Evolutionary conservation across 2,888 invertebrate species (phyloP).

Genomic region (Sturmia bella): DNA sequence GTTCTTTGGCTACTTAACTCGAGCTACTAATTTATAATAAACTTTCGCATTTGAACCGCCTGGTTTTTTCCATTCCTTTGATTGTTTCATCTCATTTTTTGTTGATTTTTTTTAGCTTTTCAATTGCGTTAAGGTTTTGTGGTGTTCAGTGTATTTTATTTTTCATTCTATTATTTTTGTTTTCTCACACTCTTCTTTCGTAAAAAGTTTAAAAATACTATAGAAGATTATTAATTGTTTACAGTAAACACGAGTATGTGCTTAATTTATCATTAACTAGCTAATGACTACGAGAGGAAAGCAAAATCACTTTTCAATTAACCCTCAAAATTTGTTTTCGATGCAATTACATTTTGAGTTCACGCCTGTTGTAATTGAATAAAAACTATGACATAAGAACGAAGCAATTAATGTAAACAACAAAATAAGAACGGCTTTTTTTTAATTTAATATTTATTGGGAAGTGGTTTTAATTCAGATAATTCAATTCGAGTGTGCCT

Average conservation of each 20-base stretch:
- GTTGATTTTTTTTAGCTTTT: too few species aligned
- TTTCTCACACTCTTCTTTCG: constrained; percentile 8
- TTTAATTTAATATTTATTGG: too few species aligned
- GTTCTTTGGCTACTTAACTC: too few species aligned
- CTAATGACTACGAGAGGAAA: constrained; percentile 35
- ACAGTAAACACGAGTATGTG: constrained; percentile 12
- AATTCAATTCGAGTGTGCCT: too few species aligned
- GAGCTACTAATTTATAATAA: too few species aligned
- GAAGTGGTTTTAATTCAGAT: too few species aligned
- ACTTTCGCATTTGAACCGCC: too few species aligned
- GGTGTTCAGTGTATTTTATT: not conserved
- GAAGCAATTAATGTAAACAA: too few species aligned
- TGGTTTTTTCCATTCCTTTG: too few species aligned
- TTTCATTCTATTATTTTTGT: not conserved
- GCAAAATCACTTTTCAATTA: constrained; percentile 60
- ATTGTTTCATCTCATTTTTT: too few species aligned
- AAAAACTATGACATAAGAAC: not conserved
- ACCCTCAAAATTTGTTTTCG: constrained; percentile 62
- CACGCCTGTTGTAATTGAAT: constrained; percentile 54
- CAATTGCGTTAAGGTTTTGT: constrained; percentile 1
- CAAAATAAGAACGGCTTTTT: too few species aligned
- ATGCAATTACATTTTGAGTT: constrained; percentile 49
- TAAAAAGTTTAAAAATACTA: not conserved
- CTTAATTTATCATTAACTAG: constrained; percentile 51
- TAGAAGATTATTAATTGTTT: constrained; percentile 6